These are phyloP conservation scores for Labrus mixtus DNA, from an alignment of 2,113 vertebrate species.

Conservation along the genomic window DNA sequence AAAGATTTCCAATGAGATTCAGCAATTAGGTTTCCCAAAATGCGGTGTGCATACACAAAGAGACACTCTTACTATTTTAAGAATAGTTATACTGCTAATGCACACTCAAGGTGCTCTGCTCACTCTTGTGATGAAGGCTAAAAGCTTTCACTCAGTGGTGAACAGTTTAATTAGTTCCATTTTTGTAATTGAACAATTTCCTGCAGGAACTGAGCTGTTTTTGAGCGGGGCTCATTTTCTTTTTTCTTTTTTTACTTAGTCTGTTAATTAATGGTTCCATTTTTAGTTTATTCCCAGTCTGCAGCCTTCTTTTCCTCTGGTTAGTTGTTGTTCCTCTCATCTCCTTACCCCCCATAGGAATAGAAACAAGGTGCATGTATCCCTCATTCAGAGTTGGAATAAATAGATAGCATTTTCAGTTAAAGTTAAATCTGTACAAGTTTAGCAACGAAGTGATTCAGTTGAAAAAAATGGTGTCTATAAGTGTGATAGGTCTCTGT, in stretches of 20 bases:
- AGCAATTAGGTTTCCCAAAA: conserved; percentile 3
- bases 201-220: background rate
- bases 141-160: background rate
- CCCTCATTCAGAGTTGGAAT: background rate
- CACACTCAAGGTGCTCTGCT: background rate
- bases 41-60: background rate
- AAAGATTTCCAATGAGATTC: conserved; percentile 30
- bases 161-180: conserved; percentile 8
- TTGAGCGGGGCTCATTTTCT: too few relatives aligned
- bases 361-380: too few relatives aligned
- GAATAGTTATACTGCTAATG: background rate
- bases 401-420: background rate
- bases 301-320: too few relatives aligned
- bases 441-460: too few relatives aligned
- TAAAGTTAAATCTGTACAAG: too few relatives aligned
- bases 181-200: background rate
- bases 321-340: too few relatives aligned
- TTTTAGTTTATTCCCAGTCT: too few relatives aligned
- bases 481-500: too few relatives aligned
- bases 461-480: too few relatives aligned
- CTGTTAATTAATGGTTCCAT: too few relatives aligned
- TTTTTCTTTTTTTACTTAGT: too few relatives aligned
- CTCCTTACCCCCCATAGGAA: too few relatives aligned
- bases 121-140: background rate
- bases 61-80: background rate